Evolutionary conservation across 2,797 vertebrate genomes (phyloP), one percentile per base, ranked within the genome.

Genomic region (Cossypha caffra): DNA sequence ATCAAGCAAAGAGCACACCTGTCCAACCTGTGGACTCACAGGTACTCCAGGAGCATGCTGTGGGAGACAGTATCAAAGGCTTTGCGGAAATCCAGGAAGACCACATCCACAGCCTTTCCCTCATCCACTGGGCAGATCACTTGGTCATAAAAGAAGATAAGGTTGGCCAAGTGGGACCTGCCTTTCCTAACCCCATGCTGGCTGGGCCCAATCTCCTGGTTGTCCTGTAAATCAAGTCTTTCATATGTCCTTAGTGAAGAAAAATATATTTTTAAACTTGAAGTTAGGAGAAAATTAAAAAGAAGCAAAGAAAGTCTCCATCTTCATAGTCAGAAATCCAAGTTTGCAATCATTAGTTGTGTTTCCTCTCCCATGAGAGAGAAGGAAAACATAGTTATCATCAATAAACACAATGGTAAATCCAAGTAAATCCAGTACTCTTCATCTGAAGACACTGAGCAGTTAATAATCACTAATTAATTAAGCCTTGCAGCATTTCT

Each of bases 391-490:
- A 31, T 8, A 33, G 10, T 88, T 88, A 86, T 45, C 15, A 38
- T 45, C 42, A 73, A 42, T 29, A 74, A 91, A 85, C 40, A 64
- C 48, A 82, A 57, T 2, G 48, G 26, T 37, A 76, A 81, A 73
- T 86, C 18, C 67, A 66, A 78, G 42, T 28, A 88, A 79, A 78
- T 62, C 40, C 3, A n/a, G 10, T 16, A 66, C 11, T 47, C 33
- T 84, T 88, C 31, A 59, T 73, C 55, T 73, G 52, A 93, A 86
- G 48, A 84, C 26, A 24, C 43, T 62, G 51, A 73, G 26, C 9
- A 63, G 35, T 78, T 94, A 84, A 81, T 90, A 86, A 86, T 73
- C 63, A 76, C 67, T 88, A 79, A 92, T 78, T 91, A 95, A 92
- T 87, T 91, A 95, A 88, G 35, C 11, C 61, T 91, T 78, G 37